A percentile compares a stretch with the other conserved stretches of the same genome.
Evolutionary conservation across 1,140 invertebrate genomes (phyloP).

Genomic region (Drosophila triauraria): DNA sequence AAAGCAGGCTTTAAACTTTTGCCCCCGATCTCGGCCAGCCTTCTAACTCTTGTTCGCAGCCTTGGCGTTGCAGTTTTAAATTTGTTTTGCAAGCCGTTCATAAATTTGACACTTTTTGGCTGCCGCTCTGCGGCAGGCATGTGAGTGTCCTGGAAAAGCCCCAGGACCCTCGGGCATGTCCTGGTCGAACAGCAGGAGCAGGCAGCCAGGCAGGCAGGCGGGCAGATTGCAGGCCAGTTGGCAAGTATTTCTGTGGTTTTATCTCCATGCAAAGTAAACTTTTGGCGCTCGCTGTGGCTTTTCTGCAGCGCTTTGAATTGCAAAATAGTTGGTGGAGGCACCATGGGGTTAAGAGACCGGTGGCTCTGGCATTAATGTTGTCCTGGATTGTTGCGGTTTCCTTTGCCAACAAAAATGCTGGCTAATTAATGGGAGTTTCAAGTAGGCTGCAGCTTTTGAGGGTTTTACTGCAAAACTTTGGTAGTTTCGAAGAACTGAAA

Average conservation of each 20-base stretch:
- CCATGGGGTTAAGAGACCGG: constrained; percentile 1
- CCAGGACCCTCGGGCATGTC: constrained; percentile 8
- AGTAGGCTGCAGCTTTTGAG: constrained; percentile 13
- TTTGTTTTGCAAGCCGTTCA: constrained; percentile 76
- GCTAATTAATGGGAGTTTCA: constrained; percentile 51
- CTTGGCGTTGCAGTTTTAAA: constrained; percentile 63
- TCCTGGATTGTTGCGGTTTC: constrained; percentile 32
- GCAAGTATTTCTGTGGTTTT: constrained; percentile 77
- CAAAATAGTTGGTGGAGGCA: constrained; percentile 60
- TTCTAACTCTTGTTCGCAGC: constrained; percentile 6
- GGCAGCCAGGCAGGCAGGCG: not conserved
- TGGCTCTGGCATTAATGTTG: constrained; percentile 31
- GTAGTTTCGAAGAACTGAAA: not conserved
- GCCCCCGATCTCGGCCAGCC: not conserved
- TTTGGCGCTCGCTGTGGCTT: constrained; percentile 63
- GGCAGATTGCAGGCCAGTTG: constrained; percentile 51
- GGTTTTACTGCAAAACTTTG: not conserved
- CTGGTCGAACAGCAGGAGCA: constrained; percentile 3
- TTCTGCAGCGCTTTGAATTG: constrained; percentile 57
- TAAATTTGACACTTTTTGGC: constrained; percentile 83
- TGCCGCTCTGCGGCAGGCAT: constrained; percentile 16
- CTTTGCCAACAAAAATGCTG: constrained; percentile 30
- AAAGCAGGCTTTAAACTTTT: constrained; percentile 72
- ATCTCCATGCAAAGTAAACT: constrained; percentile 79
- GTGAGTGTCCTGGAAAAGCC: constrained; percentile 24